Conservation (phyloP, 2,888 invertebrate genomes). For the Pterobdella sp. region DNA sequence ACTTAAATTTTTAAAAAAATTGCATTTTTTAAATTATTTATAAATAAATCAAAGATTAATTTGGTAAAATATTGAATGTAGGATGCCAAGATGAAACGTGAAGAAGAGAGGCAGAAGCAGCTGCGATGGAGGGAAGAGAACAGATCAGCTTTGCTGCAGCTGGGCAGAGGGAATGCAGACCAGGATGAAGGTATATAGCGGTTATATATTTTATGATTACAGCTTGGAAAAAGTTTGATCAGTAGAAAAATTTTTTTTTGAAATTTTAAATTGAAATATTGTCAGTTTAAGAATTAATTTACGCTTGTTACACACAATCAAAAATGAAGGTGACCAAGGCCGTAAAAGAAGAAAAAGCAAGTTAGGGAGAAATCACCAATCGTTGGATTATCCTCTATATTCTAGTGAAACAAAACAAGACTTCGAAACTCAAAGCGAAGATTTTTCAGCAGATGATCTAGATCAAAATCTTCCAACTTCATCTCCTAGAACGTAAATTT, state of each 20-base stretch:
- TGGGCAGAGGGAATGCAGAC: conserved; percentile 19
- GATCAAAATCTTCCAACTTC: neutral
- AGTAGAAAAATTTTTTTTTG: neutral
- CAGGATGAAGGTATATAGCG: neutral
- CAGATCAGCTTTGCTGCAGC: conserved; percentile 33
- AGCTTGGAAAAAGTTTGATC: neutral
- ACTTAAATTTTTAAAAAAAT: neutral
- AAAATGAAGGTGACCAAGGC: neutral
- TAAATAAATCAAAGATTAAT: conserved; percentile 5
- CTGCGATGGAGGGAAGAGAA: conserved; percentile 49
- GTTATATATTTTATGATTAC: neutral
- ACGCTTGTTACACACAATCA: neutral
- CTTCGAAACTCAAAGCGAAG: neutral
- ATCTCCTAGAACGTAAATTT: no score
- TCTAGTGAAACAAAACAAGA: neutral
- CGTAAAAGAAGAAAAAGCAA: conserved; percentile 2
- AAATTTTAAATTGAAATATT: no score
- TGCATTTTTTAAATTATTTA: neutral
- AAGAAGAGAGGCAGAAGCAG: conserved; percentile 45
- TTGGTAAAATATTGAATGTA: conserved; percentile 31
- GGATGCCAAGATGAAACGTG: conserved; percentile 49
- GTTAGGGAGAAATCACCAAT: conserved; percentile 16
- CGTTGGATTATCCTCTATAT: conserved; percentile 15
- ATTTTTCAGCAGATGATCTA: neutral
- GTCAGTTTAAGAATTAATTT: no score